These are phyloP conservation scores for Diorhabda carinulata DNA, from an alignment of 1,140 invertebrate species.

Conservation along the genomic window DNA sequence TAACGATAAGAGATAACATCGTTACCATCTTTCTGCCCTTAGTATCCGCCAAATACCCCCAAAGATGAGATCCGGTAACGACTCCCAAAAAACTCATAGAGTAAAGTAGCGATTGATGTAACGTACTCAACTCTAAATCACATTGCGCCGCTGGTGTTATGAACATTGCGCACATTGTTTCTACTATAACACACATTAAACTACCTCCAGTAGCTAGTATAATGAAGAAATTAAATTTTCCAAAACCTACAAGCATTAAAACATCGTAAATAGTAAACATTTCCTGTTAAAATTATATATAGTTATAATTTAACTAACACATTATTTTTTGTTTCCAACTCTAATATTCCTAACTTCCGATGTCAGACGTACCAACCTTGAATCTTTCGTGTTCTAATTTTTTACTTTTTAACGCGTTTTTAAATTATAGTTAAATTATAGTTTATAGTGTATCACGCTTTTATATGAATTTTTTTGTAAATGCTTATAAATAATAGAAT, in stretches of 20 bases:
- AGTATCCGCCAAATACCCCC: slow-evolving; percentile 47
- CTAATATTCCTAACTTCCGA: too few relatives aligned
- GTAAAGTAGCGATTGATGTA: slow-evolving; percentile 42
- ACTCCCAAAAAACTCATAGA: slow-evolving; percentile 45
- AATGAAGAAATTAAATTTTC: slow-evolving; percentile 42
- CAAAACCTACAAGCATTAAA: slow-evolving; percentile 39
- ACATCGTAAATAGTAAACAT: too few relatives aligned
- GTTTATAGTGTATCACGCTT: too few relatives aligned
- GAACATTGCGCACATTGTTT: slow-evolving; percentile 46
- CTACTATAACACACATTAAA: slow-evolving; percentile 44
- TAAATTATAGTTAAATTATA: too few relatives aligned
- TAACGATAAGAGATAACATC: slow-evolving; percentile 55
- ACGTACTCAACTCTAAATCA: slow-evolving; percentile 42
- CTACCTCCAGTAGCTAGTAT: slow-evolving; percentile 42
- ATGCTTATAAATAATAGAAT: too few relatives aligned
- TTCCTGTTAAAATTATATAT: too few relatives aligned
- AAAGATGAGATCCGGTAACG: slow-evolving; percentile 42
- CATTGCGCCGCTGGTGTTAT: slow-evolving; percentile 47
- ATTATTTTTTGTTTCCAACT: too few relatives aligned
- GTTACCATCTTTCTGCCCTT: slow-evolving; percentile 50
- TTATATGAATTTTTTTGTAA: too few relatives aligned
- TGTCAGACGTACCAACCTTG: too few relatives aligned
- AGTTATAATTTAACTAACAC: too few relatives aligned
- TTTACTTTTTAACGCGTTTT: too few relatives aligned
- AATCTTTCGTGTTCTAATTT: too few relatives aligned